A percentile compares a stretch with the other conserved stretches of the same genome.
These are phyloP conservation scores for Apamea monoglypha DNA, from an alignment of 2,888 invertebrate species.

Conservation along the genomic window DNA sequence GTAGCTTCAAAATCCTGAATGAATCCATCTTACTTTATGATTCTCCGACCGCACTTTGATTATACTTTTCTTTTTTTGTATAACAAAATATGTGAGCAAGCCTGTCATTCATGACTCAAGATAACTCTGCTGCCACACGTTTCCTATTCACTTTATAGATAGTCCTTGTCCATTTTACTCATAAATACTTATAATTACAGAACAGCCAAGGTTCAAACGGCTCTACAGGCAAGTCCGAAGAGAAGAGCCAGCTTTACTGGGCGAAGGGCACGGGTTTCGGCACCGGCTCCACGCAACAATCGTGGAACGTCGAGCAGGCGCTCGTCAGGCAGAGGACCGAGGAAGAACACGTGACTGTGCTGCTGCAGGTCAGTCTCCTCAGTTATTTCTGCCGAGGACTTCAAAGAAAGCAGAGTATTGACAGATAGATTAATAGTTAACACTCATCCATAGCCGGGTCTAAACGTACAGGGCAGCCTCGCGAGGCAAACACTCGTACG, in stretches of 20 bases:
- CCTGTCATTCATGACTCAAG: background rate
- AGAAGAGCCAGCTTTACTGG: conserved; percentile 96
- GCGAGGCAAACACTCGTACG: background rate
- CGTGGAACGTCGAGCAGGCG: conserved; percentile 99
- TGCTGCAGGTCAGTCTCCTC: conserved; percentile 89
- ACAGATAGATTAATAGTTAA: background rate
- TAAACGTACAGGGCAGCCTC: background rate
- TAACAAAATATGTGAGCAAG: background rate
- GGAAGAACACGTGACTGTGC: conserved; percentile 97
- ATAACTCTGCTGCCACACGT: too few species aligned
- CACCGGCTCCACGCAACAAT: conserved; percentile 98
- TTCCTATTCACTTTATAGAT: background rate
- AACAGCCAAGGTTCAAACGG: conserved; percentile 88
- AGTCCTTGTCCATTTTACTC: too few species aligned
- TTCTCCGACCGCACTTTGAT: background rate
- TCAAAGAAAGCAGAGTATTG: background rate
- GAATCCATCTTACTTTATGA: background rate
- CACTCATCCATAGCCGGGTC: background rate
- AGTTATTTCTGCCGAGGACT: background rate
- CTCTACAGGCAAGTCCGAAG: conserved; percentile 90
- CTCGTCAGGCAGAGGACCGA: conserved; percentile 96
- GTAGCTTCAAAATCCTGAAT: background rate
- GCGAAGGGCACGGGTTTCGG: conserved; percentile 99
- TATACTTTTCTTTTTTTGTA: background rate
- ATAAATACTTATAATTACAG: conserved; percentile 64